Base-by-base conservation (phyloP, 2,113 vertebrate species). In the Syngnathus scovelli region DNA sequence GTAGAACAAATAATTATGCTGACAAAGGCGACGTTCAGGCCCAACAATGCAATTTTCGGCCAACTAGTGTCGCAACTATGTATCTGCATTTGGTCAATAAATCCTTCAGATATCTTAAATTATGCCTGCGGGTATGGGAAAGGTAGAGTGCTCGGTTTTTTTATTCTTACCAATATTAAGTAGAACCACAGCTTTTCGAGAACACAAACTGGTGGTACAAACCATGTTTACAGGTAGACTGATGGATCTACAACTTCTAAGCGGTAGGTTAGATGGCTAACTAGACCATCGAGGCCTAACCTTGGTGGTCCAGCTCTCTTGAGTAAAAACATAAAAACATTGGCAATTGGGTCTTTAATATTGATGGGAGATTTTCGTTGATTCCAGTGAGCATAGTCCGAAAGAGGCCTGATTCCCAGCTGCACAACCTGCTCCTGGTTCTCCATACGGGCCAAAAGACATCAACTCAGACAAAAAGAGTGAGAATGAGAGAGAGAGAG, bases 361-460 rank as follows among this genome's bases (percentile, higher is more conserved):
- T 55, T 55, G 21, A 55, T 13, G n/a, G 1, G 27, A 55, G 11
- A 55, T 55, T 55, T 55, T 5, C 13, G 23, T 27, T 2, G 52
- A 23, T 12, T 65, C 27, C 21, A 33, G 13, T 70, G 13, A 66
- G 9, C 0, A 10, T 56, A 54, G 66, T 64, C 61, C 55, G 19
- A 74, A 55, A 18, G 52, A 5, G 67, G 70, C 85, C 85, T 85
- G 85, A 87, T 83, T 64, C 70, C 85, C 85, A 82, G 83, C 83
- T 60, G 81, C 77, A 80, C 85, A 86, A 63, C 68, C 77, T 11
- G 73, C 63, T 46, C 81, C 85, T 72, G 77, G 58, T 72, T 41
- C 75, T 80, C 79, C 83, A 71, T 19, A 2, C 70, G 52, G 71
- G 72, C 7, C 8, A 38, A 77, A 71, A 49, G 69, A 77, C 80